Base-by-base conservation (phyloP, 1,140 invertebrate genomes). In the Asobara japonica region DNA sequence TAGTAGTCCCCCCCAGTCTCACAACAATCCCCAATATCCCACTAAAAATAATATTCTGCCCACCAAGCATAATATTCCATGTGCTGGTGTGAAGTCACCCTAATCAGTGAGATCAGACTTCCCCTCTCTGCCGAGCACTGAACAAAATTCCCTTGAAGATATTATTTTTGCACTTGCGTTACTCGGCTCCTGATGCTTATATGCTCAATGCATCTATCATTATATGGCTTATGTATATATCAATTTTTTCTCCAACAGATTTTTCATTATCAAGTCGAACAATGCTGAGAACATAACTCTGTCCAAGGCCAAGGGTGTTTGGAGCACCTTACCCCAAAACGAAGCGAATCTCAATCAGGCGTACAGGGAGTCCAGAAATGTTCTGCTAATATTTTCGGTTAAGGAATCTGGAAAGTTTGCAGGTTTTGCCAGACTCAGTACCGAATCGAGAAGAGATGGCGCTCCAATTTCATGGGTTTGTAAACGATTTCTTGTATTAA, bases 211-310 rank as follows among this genome's bases (percentile, higher is more conserved):
- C n/a, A n/a, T n/a, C n/a, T n/a, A n/a, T n/a, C n/a, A n/a, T n/a
- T n/a, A n/a, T n/a, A n/a, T n/a, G n/a, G n/a, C n/a, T n/a, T n/a
- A n/a, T n/a, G n/a, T n/a, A n/a, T n/a, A n/a, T n/a, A n/a, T n/a
- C n/a, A 16, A 2, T 78, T 73, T 77, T 56, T 76, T 77, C 75
- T 71, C 65, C 69, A 60, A 6, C 68, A 88, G 86, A 80, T 99
- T 97, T 89, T 99, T 98, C 88, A 91, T 99, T 22, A 98, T 99
- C 74, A 99, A 99, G 87, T 98, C 97, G 51, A 98, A 98, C 86
- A 99, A 99, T 88, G 94, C 94, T 72, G 97, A 99, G 86, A 99
- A 99, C 88, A 94, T 99, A 29, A 94, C 94, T 22, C 80, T 99
- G 27, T 97, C 97, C 1, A 99, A 99, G 88, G 93, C 92, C 0